A percentile compares a stretch with the other conserved stretches of the same genome.
phyloP scores from a whole-genome alignment of 1,140 invertebrate genomes.

The Leptoteleia sp. region DNA sequence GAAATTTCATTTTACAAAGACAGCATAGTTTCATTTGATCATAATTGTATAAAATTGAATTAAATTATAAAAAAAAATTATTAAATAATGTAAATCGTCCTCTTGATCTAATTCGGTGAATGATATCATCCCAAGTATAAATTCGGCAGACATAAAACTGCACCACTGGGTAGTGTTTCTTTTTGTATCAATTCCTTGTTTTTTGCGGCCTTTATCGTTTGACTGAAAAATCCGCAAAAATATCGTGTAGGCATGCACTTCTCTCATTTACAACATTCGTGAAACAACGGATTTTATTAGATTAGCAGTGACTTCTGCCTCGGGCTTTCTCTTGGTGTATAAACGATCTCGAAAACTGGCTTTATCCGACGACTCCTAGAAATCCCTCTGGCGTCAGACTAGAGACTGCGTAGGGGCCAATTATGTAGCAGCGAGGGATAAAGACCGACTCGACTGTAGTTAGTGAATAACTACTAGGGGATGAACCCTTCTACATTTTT shows the following conservation, averaged over 20 bases:
- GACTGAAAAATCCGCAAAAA: conserved; percentile 47
- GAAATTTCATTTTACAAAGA: too few relatives aligned
- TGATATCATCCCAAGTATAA: too few relatives aligned
- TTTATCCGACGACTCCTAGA: conserved; percentile 76
- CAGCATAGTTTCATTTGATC: too few relatives aligned
- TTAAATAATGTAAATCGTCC: too few relatives aligned
- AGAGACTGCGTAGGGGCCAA: conserved; percentile 74
- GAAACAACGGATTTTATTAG: conserved; percentile 76
- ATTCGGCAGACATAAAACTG: too few relatives aligned
- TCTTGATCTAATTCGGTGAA: too few relatives aligned
- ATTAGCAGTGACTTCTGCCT: conserved; percentile 73
- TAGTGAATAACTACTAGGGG: conserved; percentile 71
- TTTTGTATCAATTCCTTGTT: conserved; percentile 16
- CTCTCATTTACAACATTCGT: conserved; percentile 71
- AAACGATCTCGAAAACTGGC: conserved; percentile 72
- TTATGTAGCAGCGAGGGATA: conserved; percentile 71
- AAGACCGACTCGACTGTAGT: conserved; percentile 71
- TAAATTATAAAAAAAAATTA: too few relatives aligned
- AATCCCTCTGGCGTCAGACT: conserved; percentile 77
- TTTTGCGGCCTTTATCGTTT: conserved; percentile 42
- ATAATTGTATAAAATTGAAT: too few relatives aligned
- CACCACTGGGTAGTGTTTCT: too few relatives aligned
- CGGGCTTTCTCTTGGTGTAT: conserved; percentile 68
- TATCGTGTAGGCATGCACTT: conserved; percentile 63
- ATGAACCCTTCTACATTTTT: conserved; percentile 73